These are phyloP conservation scores for Gandaritis pyraliata DNA, from an alignment of 2,888 invertebrate genomes.

Conservation along the genomic window DNA sequence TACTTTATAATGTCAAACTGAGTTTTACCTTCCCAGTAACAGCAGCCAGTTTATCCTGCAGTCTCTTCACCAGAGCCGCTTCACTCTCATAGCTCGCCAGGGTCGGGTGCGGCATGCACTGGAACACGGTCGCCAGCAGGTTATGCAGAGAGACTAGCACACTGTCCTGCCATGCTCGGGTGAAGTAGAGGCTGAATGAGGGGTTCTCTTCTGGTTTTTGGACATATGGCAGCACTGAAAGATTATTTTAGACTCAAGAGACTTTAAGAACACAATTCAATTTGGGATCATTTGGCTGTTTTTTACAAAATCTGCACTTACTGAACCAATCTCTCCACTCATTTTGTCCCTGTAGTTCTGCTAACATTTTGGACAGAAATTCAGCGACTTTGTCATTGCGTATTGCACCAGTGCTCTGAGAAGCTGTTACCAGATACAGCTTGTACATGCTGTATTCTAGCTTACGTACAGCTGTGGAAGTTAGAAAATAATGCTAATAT, in stretches of 20 bases:
- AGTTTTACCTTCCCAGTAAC: constrained; percentile 75
- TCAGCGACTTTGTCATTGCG: constrained; percentile 94
- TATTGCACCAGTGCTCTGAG: constrained; percentile 87
- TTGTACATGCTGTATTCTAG: constrained; percentile 94
- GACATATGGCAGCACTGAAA: constrained; percentile 93
- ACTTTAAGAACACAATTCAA: neutral
- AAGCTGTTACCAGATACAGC: constrained; percentile 94
- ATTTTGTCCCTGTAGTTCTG: constrained; percentile 93
- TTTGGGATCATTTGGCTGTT: too few species aligned
- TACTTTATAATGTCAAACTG: neutral
- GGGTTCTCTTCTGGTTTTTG: constrained; percentile 96
- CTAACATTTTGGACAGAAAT: constrained; percentile 94
- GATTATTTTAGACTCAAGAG: too few species aligned
- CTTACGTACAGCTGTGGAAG: constrained; percentile 88
- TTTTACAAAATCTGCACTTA: constrained; percentile 76
- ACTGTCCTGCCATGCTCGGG: constrained; percentile 97
- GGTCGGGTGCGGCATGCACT: constrained; percentile 94
- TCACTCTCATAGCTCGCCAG: constrained; percentile 95
- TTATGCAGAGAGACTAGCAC: constrained; percentile 95
- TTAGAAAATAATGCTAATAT: constrained; percentile 16
- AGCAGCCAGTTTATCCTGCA: constrained; percentile 93
- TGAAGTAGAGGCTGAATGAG: constrained; percentile 94
- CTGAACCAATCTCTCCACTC: constrained; percentile 99
- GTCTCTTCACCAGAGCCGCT: constrained; percentile 89
- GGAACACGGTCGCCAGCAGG: constrained; percentile 94